A percentile compares a stretch with the other conserved stretches of the same genome.
These are phyloP conservation scores for Caenorhabditis tropicalis DNA, from an alignment of 1,140 invertebrate genomes.

Conservation along the genomic window DNA sequence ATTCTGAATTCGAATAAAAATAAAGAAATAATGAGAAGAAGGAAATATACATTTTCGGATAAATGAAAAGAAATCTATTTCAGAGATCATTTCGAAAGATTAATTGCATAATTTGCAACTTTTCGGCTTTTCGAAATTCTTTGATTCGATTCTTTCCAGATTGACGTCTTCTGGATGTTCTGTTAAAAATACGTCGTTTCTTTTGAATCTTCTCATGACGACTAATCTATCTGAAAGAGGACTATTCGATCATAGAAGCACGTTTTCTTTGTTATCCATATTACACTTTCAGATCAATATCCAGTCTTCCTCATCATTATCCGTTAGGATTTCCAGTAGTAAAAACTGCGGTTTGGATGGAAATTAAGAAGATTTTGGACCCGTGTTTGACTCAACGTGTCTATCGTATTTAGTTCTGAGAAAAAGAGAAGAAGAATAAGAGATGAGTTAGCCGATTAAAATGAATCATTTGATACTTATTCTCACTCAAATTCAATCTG, in stretches of 20 bases:
- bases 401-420: background rate
- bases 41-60: background rate
- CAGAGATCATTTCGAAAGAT: too few species aligned
- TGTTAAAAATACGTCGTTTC: too few species aligned
- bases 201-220: too few species aligned
- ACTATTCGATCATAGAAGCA: background rate
- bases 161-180: too few species aligned
- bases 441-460: background rate
- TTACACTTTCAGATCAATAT: background rate
- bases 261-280: background rate
- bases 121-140: too few species aligned
- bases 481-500: too few species aligned
- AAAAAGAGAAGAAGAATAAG: background rate
- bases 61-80: background rate
- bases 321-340: background rate
- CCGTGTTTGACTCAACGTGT: background rate
- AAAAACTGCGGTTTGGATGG: background rate
- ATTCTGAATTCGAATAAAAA: background rate
- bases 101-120: too few species aligned
- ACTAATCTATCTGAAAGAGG: background rate
- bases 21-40: background rate
- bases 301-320: background rate
- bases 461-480: background rate
- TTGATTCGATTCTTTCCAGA: too few species aligned
- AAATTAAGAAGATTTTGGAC: background rate